phyloP scores from a whole-genome alignment of 2,888 invertebrate species.

The Coenonympha arcania region DNA sequence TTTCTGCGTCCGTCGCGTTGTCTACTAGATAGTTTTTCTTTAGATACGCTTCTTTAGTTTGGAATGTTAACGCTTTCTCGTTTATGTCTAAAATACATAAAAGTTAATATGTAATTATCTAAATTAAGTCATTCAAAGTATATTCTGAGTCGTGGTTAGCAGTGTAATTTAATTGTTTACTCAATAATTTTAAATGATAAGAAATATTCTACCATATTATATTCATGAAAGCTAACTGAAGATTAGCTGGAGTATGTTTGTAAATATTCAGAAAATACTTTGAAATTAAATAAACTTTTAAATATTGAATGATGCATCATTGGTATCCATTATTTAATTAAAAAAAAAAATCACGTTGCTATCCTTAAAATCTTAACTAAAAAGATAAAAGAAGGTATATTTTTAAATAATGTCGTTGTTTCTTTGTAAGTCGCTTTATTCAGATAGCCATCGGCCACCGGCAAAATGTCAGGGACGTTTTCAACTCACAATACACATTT shows the following conservation, averaged over 20 bases:
- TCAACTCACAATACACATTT: constrained; percentile 4
- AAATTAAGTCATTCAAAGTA: too few species aligned
- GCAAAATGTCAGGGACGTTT: constrained; percentile 7
- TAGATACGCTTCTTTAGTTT: constrained; percentile 83
- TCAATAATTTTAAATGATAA: too few species aligned
- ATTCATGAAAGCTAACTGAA: too few species aligned
- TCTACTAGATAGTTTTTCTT: constrained; percentile 86
- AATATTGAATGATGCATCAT: too few species aligned
- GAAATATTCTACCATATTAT: too few species aligned
- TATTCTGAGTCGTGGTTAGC: too few species aligned
- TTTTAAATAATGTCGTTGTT: neutral
- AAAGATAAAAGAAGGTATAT: neutral
- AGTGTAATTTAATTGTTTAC: too few species aligned
- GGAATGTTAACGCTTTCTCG: constrained; percentile 89
- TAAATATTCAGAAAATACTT: too few species aligned
- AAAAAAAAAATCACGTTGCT: neutral
- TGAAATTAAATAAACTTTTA: too few species aligned
- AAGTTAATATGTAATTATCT: neutral
- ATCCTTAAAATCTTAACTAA: neutral
- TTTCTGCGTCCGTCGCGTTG: constrained; percentile 76
- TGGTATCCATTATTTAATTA: too few species aligned
- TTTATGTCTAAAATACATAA: constrained; percentile 82
- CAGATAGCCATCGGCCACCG: constrained; percentile 4
- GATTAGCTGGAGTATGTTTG: too few species aligned
- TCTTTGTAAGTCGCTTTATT: neutral